These are phyloP conservation scores for Andrena camellia DNA, from an alignment of 2,888 invertebrate genomes.

Conservation along the genomic window DNA sequence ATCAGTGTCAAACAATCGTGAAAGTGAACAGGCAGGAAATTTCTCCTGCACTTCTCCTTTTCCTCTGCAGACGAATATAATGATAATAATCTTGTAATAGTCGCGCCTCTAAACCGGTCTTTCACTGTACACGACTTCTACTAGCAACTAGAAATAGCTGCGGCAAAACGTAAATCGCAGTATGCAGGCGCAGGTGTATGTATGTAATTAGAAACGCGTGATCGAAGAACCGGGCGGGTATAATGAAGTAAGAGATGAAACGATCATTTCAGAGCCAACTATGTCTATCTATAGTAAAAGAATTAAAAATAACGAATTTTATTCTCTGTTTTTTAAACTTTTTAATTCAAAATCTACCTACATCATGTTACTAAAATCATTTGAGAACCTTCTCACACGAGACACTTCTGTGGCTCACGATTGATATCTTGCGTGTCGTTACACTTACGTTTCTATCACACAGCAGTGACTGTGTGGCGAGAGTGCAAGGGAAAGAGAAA, in stretches of 20 bases:
- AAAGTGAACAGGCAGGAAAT: conserved; percentile 70
- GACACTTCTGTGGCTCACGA: too few relatives aligned
- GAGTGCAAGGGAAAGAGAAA: too few relatives aligned
- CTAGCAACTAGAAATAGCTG: conserved; percentile 3
- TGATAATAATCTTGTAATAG: conserved; percentile 65
- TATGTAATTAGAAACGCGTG: conserved; percentile 19
- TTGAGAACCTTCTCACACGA: too few relatives aligned
- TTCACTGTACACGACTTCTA: conserved; percentile 1
- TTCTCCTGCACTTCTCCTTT: conserved; percentile 61
- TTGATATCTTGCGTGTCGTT: too few relatives aligned
- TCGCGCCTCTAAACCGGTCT: conserved; percentile 50
- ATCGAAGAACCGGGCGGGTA: background rate
- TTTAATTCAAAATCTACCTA: too few relatives aligned
- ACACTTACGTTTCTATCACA: too few relatives aligned
- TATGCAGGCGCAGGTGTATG: conserved; percentile 1
- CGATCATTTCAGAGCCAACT: background rate
- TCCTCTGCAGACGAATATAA: conserved; percentile 53
- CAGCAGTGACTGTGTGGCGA: too few relatives aligned
- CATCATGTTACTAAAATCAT: too few relatives aligned
- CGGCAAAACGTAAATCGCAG: conserved; percentile 2
- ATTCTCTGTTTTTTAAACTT: too few relatives aligned
- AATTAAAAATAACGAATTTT: too few relatives aligned
- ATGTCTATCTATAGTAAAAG: background rate
- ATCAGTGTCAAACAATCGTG: conserved; percentile 57
- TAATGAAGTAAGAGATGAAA: conserved; percentile 1